Conservation (phyloP, 2,888 invertebrate species). For the Drosophila monieri region DNA sequence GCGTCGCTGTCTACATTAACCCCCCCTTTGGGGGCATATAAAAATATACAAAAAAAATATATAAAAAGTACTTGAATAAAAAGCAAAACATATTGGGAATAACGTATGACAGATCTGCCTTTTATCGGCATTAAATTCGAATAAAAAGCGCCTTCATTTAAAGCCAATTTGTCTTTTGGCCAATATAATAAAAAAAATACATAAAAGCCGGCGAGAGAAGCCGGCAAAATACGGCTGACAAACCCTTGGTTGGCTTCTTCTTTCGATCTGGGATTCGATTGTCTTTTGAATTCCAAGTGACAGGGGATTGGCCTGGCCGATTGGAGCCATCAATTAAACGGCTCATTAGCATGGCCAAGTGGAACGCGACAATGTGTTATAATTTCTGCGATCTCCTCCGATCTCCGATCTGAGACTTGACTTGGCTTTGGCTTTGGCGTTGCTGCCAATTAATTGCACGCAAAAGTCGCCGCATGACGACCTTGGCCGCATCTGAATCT, state of each 20-base stretch:
- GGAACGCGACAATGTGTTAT: conserved; percentile 39
- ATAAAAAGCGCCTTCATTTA: conserved; percentile 8
- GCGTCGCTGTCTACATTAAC: conserved; percentile 12
- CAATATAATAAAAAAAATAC: conserved; percentile 7
- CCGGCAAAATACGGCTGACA: conserved; percentile 20
- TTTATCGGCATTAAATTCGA: no score
- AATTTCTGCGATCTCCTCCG: conserved; percentile 33
- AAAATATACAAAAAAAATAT: background rate
- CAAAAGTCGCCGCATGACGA: conserved; percentile 41
- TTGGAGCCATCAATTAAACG: conserved; percentile 11
- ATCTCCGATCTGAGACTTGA: background rate
- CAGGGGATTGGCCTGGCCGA: conserved; percentile 1
- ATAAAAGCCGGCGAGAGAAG: conserved; percentile 20
- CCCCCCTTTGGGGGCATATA: background rate
- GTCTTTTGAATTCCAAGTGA: conserved; percentile 9
- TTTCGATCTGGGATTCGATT: conserved; percentile 1
- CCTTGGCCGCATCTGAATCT: conserved; percentile 41
- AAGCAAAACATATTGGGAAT: no score
- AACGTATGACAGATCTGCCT: background rate
- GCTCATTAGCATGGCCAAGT: conserved; percentile 51
- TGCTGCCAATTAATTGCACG: conserved; percentile 44
- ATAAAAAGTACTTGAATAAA: background rate
- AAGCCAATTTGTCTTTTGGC: conserved; percentile 52
- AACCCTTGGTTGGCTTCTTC: conserved; percentile 28
- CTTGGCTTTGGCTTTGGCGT: background rate